Conservation (phyloP, 30 jellyfish, hydroid and myxozoan genomes). For the Calvadosia cruxmelitensis region DNA sequence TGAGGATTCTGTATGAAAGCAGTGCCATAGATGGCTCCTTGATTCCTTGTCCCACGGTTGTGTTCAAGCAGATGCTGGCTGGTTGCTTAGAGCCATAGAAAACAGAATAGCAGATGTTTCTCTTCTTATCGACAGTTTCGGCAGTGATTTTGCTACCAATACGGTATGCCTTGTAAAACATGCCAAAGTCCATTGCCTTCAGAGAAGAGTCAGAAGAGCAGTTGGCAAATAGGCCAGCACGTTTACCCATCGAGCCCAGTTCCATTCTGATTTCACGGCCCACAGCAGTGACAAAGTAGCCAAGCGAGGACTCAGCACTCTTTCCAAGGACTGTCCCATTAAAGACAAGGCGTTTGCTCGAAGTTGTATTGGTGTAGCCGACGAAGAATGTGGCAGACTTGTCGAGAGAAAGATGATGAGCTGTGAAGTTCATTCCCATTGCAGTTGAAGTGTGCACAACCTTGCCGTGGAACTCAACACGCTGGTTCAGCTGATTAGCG, state of each 20-base stretch:
- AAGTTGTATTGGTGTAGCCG: conserved; percentile 35
- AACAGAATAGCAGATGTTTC: not conserved
- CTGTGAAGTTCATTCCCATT: conserved; percentile 61
- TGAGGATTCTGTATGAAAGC: not conserved
- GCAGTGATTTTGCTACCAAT: not conserved
- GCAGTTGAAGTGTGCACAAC: conserved; percentile 25
- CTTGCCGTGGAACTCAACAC: conserved; percentile 58
- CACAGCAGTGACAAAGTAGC: not conserved
- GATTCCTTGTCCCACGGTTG: not conserved
- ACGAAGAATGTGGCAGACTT: conserved; percentile 40
- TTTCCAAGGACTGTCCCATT: conserved; percentile 52
- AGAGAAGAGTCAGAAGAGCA: not conserved
- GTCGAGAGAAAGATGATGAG: conserved; percentile 40
- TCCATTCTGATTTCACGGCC: not conserved
- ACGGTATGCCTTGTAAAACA: not conserved
- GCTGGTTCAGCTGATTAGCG: conserved; percentile 73
- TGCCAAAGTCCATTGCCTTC: not conserved
- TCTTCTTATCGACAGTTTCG: not conserved
- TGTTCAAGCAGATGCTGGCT: not conserved
- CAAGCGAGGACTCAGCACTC: conserved; percentile 17
- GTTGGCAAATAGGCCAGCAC: not conserved
- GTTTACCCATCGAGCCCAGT: not conserved
- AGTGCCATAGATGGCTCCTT: not conserved
- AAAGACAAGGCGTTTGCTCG: conserved; percentile 31
- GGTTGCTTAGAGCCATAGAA: not conserved